A percentile compares a stretch with the other conserved stretches of the same genome.
These are phyloP conservation scores for Andricus quercusramuli DNA, from an alignment of 2,888 invertebrate species.

Conservation along the genomic window DNA sequence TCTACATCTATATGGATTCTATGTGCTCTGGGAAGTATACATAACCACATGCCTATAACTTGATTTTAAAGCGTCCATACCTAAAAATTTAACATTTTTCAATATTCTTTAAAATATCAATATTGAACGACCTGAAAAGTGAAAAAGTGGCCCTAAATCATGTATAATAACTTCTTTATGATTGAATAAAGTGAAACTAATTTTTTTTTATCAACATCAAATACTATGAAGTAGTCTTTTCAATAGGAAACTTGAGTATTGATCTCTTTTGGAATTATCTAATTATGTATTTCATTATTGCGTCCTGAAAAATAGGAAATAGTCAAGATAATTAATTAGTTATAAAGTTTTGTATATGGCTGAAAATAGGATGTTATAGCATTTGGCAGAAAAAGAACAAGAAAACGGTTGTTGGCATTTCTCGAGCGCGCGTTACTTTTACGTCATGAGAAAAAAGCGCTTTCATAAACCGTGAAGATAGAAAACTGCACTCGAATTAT, in stretches of 20 bases:
- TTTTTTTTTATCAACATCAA: too few species aligned
- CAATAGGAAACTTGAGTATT: too few species aligned
- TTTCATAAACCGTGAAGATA: conserved; percentile 37
- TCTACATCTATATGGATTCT: conserved; percentile 3
- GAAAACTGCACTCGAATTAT: conserved; percentile 36
- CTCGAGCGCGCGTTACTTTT: background rate
- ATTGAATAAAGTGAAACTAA: too few species aligned
- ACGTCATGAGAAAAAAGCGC: conserved; percentile 38
- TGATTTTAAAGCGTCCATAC: background rate
- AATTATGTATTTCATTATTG: too few species aligned
- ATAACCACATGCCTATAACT: conserved; percentile 7
- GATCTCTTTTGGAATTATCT: too few species aligned
- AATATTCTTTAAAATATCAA: background rate
- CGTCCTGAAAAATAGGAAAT: too few species aligned
- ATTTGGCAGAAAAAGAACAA: background rate
- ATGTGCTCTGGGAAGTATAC: background rate
- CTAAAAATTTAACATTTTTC: background rate
- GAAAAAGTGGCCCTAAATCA: too few species aligned
- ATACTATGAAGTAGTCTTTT: too few species aligned
- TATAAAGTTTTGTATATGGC: too few species aligned
- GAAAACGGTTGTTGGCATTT: conserved; percentile 17
- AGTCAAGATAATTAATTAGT: too few species aligned
- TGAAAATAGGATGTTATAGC: background rate
- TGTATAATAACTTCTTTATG: too few species aligned
- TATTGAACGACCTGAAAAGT: background rate